Conservation (phyloP, 2,888 invertebrate genomes). For the Dexiosoma caninum region DNA sequence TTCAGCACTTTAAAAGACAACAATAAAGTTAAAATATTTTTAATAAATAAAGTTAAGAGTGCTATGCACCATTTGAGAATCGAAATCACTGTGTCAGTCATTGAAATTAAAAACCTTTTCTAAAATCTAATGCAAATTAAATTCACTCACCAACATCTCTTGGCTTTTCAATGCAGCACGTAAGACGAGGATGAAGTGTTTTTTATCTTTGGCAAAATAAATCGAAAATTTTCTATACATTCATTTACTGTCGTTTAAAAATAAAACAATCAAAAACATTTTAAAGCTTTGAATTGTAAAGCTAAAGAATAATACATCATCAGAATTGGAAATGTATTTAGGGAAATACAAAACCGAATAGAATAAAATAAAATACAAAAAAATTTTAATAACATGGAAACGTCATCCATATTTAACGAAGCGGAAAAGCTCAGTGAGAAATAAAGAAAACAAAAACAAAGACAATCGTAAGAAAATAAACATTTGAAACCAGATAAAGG, state of each 20-base stretch:
- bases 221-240: background rate
- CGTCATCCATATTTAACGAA: conserved; percentile 54
- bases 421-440: conserved; percentile 41
- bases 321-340: conserved; percentile 4
- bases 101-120: too few species aligned
- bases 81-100: too few species aligned
- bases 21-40: too few species aligned
- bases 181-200: background rate
- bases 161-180: background rate
- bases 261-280: background rate
- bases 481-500: background rate
- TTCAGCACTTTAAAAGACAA: too few species aligned
- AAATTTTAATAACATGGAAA: conserved; percentile 20
- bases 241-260: background rate
- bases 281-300: conserved; percentile 10
- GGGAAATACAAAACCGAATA: background rate
- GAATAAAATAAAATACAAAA: background rate
- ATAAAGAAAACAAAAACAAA: conserved; percentile 9
- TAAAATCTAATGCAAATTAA: too few species aligned
- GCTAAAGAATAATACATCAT: background rate
- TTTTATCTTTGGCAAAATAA: background rate
- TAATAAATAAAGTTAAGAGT: too few species aligned
- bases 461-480: background rate
- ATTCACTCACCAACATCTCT: too few species aligned
- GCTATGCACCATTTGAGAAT: too few species aligned